A percentile compares a stretch with the other conserved stretches of the same genome.
Conservation (phyloP, 2,888 invertebrate species). For the Clepsis dumicolana region DNA sequence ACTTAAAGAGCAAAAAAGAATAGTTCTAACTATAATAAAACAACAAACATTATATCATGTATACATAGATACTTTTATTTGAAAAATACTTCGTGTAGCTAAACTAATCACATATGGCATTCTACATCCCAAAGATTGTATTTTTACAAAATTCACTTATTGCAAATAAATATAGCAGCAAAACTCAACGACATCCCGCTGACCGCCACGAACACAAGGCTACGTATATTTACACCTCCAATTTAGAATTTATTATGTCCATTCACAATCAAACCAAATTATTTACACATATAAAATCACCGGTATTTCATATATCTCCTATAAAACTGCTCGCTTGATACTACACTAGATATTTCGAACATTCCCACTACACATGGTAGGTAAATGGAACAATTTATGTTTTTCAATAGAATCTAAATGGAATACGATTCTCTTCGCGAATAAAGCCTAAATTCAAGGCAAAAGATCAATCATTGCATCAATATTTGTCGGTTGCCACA, state of each 20-base stretch:
- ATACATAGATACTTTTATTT: slow-evolving; percentile 76
- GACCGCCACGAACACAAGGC: slow-evolving; percentile 46
- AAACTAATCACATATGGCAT: slow-evolving; percentile 76
- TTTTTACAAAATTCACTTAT: slow-evolving; percentile 59
- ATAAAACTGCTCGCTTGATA: slow-evolving; percentile 3
- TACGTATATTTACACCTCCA: slow-evolving; percentile 52
- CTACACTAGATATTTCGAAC: neutral
- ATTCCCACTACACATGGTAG: no score
- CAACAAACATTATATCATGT: slow-evolving; percentile 55
- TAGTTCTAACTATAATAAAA: slow-evolving; percentile 61
- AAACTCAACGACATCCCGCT: slow-evolving; percentile 47
- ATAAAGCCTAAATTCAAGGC: no score
- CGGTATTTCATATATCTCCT: slow-evolving; percentile 13
- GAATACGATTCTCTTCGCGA: no score
- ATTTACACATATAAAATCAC: slow-evolving; percentile 40
- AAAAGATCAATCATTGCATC: no score
- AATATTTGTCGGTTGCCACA: no score
- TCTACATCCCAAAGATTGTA: slow-evolving; percentile 64
- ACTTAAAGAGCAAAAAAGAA: no score
- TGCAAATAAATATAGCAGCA: slow-evolving; percentile 61
- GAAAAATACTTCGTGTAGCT: slow-evolving; percentile 74
- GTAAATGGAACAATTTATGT: no score
- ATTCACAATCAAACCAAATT: slow-evolving; percentile 48
- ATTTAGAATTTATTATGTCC: slow-evolving; percentile 50
- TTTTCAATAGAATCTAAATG: no score